Evolutionary conservation across 2,113 vertebrate genomes (phyloP), one percentile per base, ranked within the genome.

Genomic region (Odontophorus gujanensis): DNA sequence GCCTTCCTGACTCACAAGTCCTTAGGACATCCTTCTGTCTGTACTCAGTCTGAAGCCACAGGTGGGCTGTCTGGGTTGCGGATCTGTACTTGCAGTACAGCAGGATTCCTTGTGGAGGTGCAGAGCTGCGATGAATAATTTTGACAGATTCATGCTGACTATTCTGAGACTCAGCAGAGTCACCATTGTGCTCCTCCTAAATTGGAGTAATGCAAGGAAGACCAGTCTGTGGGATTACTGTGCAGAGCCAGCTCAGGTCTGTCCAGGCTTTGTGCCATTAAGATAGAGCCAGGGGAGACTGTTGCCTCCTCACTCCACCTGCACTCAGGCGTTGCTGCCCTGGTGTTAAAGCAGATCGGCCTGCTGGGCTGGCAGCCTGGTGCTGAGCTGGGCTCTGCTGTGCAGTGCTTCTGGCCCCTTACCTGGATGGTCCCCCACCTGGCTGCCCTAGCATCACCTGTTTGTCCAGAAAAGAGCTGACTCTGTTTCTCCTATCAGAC

Each of bases 161-260:
- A 4, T 71, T 80, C n/a, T 24, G 89, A 59, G 34, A 9, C 61
- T 21, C 1, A 4, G 18, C 63, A 57, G 85, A 9, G 20, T 10
- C 25, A 26, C 36, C 0, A 1, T 6, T 9, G 4, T 0, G 3
- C 6, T 38, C 22, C 22, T 61, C 30, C 30, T 4, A 0, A 36
- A 17, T 34, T 48, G 48, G 50, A 78, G 61, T 30, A 40, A 11
- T 5, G 42, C 28, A 10, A 55, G 40, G n/a, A 42, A 48, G 59
- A 24, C 10, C 1, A 0, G 1, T 13, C 22, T 87, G 13, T 24
- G 76, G n/a, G 9, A 20, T 45, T 80, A 62, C 63, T 0, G 1
- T 7, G 38, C 59, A 40, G 12, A 71, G 59, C 42, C 65, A 71
- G 50, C 69, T 58, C 18, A 3, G 69, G 15, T 45, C 47, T 42